Evolutionary conservation across 2,113 vertebrate species (phyloP).

Genomic region (Mustelus asterias): DNA sequence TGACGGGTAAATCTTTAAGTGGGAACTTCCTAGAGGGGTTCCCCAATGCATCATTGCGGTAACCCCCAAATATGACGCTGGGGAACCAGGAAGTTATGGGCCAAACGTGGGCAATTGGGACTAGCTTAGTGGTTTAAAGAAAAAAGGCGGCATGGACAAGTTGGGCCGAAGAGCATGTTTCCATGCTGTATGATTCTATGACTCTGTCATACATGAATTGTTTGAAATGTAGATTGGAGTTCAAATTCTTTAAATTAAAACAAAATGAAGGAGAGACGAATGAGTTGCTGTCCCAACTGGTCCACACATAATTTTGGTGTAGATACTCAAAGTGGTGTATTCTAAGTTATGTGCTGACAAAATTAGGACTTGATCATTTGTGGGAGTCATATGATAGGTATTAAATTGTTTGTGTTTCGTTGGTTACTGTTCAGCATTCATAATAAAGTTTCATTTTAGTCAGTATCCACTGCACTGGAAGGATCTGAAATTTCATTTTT

Average conservation of each 20-base stretch:
- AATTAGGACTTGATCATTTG: background rate
- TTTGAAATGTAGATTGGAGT: background rate
- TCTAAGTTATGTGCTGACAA: background rate
- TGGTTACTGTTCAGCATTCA: background rate
- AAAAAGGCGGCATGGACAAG: no score
- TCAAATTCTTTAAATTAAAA: background rate
- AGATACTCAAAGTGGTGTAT: background rate
- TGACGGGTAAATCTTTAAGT: no score
- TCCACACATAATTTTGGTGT: background rate
- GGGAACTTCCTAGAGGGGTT: no score
- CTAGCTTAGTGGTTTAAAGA: no score
- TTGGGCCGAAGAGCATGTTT: no score
- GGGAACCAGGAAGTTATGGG: no score
- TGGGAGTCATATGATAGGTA: background rate
- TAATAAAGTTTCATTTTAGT: background rate
- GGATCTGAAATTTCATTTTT: background rate
- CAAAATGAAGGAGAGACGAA: background rate
- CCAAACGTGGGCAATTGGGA: no score
- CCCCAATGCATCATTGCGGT: no score
- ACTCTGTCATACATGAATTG: background rate
- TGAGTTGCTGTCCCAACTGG: background rate
- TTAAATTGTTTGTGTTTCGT: background rate
- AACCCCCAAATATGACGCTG: no score
- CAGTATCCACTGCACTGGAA: background rate
- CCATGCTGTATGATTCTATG: no score